Evolutionary conservation across 2,888 invertebrate species (phyloP), one percentile per base, ranked within the genome.

Genomic region (Coecobrya sp.): DNA sequence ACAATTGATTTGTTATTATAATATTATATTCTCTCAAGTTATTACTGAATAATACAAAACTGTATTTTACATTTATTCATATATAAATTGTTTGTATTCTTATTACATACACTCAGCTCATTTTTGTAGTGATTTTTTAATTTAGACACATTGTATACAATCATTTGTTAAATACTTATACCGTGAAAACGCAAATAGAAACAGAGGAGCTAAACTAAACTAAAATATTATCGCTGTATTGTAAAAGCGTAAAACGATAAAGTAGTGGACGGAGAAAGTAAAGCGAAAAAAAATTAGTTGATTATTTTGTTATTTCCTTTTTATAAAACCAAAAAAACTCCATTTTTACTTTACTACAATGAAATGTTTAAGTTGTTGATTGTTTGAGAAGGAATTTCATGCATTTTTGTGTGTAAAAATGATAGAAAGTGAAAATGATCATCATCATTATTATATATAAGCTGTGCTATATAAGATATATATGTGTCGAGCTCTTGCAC

Each of bases 281-380:
- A 87, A 16, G 62, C 19, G 62, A 5, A 62, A 85, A 36, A 88
- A 52, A 62, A 30, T 89, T 89, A 82, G 70, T 89, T 70, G 16
- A 82, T 70, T 89, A 89, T 89, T 89, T 89, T 89, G 89, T 89
- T 89, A 89, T 89, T 89, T 89, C 89, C 89, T 82, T 89, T 89
- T 89, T 88, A 88, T 82, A 82, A 82, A 30, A 65, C 76, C 19
- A 59, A 30, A 76, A 59, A 87, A 30, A 49, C 16, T 36, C 25
- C 55, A 79, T 88, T 88, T 88, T 88, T 88, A 88, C 88, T 65
- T 82, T 89, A 68, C 25, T 73, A 86, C n/a, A 49, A 22, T 49
- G 45, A 36, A 49, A 70, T 55, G 30, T 70, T 11, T 52, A 70
- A 2, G 62, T 82, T 62, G 1, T 19, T 30, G 25, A 62, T 62